A percentile compares a stretch with the other conserved stretches of the same genome.
Conservation (phyloP, 2,113 vertebrate genomes). For the Bos taurus region ARS-UCD2.0 NC_037333.1:66052001-66052500, state of each 20-base stretch:
- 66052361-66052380: too few species aligned
- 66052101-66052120: background rate
- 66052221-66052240: background rate
- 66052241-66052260: background rate
- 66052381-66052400: too few species aligned
- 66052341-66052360: too few species aligned
- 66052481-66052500: too few species aligned
- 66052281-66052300: too few species aligned
- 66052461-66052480: too few species aligned
- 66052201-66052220: background rate
- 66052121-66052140: background rate
- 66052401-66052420: too few species aligned
- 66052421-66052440: too few species aligned
- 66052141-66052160: background rate
- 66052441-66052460: too few species aligned
- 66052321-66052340: too few species aligned
- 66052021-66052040: background rate
- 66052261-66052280: background rate
- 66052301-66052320: too few species aligned
- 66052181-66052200: background rate
- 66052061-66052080: background rate
- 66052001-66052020: background rate
- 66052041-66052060: background rate
- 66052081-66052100: background rate
- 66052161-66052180: background rate